Percentiles rank a stretch among this genome's conserved stretches.
phyloP scores from a whole-genome alignment of 2,888 invertebrate species.

The Eristalis intricaria region DNA sequence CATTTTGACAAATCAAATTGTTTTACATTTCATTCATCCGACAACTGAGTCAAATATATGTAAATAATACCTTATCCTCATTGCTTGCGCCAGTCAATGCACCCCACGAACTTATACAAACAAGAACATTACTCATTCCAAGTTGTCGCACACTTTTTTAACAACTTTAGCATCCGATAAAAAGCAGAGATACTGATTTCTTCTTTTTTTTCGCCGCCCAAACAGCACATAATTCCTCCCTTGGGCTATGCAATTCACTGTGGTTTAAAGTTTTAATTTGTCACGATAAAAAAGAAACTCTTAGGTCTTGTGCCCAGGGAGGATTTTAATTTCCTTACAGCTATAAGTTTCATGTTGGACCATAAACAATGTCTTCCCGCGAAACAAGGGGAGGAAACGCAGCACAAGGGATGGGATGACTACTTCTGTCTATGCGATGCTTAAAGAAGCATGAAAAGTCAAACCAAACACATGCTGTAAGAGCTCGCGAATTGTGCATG shows the following conservation, averaged over 20 bases:
- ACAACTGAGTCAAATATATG: background rate
- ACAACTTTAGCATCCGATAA: conserved; percentile 63
- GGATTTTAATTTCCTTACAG: conserved; percentile 67
- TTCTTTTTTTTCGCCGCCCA: background rate
- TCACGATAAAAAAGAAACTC: conserved; percentile 49
- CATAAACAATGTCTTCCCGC: conserved; percentile 58
- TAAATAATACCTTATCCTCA: background rate
- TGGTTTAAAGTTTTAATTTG: conserved; percentile 71
- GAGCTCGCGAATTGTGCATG: conserved; percentile 52
- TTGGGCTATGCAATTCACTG: conserved; percentile 57
- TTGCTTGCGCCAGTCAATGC: background rate
- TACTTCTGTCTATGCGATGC: conserved; percentile 70
- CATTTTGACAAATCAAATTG: background rate
- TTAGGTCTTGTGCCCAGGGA: conserved; percentile 43
- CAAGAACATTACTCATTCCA: conserved; percentile 15
- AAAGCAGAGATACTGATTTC: conserved; percentile 47
- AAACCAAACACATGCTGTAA: conserved; percentile 73
- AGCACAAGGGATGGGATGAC: conserved; percentile 67
- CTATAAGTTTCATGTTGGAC: conserved; percentile 54
- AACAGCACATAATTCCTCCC: conserved; percentile 44
- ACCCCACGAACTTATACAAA: background rate
- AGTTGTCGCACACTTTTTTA: conserved; percentile 35
- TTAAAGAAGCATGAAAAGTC: conserved; percentile 81
- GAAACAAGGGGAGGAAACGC: background rate
- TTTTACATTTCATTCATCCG: background rate